These are phyloP conservation scores for Bombus confusus DNA, from an alignment of 1,140 invertebrate genomes.

Conservation along the genomic window DNA sequence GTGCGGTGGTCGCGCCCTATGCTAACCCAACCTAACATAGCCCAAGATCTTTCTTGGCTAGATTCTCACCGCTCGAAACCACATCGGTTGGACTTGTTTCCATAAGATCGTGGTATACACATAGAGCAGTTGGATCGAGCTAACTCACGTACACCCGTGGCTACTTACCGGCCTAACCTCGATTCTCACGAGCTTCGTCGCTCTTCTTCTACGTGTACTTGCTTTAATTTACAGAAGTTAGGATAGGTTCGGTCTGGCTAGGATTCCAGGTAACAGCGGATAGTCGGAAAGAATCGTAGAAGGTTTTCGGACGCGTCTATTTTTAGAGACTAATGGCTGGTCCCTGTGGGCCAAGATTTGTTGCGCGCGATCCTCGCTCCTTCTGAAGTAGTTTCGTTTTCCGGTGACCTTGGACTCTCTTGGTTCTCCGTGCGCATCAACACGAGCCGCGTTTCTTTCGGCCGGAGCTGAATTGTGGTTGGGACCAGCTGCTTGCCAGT, in stretches of 20 bases:
- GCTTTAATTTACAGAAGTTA: constrained; percentile 9
- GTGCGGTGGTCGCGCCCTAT: constrained; percentile 75
- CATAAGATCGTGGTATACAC: constrained; percentile 35
- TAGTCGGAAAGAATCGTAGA: neutral
- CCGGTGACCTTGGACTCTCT: constrained; percentile 5
- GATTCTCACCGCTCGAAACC: constrained; percentile 73
- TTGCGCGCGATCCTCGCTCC: neutral
- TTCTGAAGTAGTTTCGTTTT: constrained; percentile 19
- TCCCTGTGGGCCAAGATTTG: neutral
- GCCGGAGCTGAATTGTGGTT: constrained; percentile 8
- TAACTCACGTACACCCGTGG: constrained; percentile 57
- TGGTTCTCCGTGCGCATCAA: neutral
- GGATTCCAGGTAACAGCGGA: neutral
- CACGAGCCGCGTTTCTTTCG: neutral
- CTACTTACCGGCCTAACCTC: constrained; percentile 63
- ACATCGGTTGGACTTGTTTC: constrained; percentile 64
- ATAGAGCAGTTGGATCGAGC: constrained; percentile 42
- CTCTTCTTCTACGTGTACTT: constrained; percentile 5
- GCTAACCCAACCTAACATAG: constrained; percentile 71
- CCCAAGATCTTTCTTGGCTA: constrained; percentile 67
- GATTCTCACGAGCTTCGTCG: constrained; percentile 43
- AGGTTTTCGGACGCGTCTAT: neutral
- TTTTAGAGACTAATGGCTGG: neutral
- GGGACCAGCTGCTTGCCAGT: neutral
- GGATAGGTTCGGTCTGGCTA: constrained; percentile 7